Evolutionary conservation across 1,140 invertebrate species (phyloP), one percentile per base, ranked within the genome.

Genomic region (Plectrocnemia conspersa): DNA sequence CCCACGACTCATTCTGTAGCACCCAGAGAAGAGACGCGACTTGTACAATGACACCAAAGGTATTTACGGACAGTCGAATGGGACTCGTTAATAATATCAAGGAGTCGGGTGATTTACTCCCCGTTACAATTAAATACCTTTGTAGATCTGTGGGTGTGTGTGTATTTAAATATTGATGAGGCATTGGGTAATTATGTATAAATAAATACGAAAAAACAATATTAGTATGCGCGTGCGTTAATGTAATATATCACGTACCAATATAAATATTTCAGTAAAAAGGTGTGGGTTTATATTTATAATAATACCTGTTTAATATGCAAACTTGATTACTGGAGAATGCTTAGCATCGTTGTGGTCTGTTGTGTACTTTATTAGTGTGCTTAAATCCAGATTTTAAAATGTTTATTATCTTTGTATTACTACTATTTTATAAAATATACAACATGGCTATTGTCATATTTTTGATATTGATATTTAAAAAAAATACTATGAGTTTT

Each of bases 231-330:
- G n/a, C n/a, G n/a, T n/a, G n/a, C n/a, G n/a, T n/a, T n/a, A n/a
- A n/a, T n/a, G n/a, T n/a, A n/a, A n/a, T n/a, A n/a, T n/a, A n/a
- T n/a, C n/a, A n/a, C n/a, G n/a, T n/a, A n/a, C n/a, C n/a, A n/a
- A n/a, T n/a, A n/a, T n/a, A n/a, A n/a, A n/a, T n/a, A n/a, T n/a
- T 18, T 40, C 3, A 19, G 21, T 40, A 13, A 40, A 40, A 18
- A 40, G 15, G 36, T 40, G 36, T 18, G 9, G n/a, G 18, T 41
- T 19, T n/a, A n/a, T 23, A 21, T 21, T 21, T 44, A 44, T 44
- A n/a, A 11, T 2, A 15, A 18, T 41, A 41, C 38, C 38, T 16
- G 41, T 19, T 44, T 44, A 44, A 23, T 44, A 44, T 44, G 41
- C 41, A 44, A 44, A 44, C 13, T 18, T 44, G 41, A 44, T 44